These are phyloP conservation scores for Cyaniris semiargus DNA, from an alignment of 2,888 invertebrate genomes.

Conservation along the genomic window DNA sequence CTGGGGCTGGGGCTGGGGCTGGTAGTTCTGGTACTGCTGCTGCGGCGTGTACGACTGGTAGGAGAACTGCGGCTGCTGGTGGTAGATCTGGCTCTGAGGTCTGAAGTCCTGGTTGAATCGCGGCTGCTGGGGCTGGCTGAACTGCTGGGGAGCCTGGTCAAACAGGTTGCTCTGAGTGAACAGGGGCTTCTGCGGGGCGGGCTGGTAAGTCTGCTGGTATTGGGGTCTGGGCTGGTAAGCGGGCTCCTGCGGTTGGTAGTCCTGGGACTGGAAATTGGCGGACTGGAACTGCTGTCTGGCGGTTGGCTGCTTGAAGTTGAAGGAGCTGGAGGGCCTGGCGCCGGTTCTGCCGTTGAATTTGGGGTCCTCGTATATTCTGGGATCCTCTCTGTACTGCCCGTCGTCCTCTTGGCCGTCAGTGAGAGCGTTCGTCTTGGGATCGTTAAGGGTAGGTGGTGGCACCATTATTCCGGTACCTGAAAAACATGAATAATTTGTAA, in stretches of 20 bases:
- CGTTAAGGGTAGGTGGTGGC: constrained; percentile 87
- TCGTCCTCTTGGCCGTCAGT: constrained; percentile 88
- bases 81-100: constrained; percentile 68
- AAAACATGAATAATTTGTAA: constrained; percentile 41
- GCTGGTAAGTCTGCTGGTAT: constrained; percentile 44
- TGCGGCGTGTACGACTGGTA: constrained; percentile 66
- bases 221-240: constrained; percentile 44
- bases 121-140: constrained; percentile 51
- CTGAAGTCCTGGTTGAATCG: constrained; percentile 56
- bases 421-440: constrained; percentile 68
- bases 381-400: constrained; percentile 92
- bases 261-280: constrained; percentile 43
- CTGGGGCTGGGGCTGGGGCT: constrained; percentile 53
- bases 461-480: constrained; percentile 86
- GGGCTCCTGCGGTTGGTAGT: constrained; percentile 43
- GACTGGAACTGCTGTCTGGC: constrained; percentile 43
- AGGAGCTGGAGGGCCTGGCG: constrained; percentile 49
- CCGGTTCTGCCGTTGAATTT: constrained; percentile 74
- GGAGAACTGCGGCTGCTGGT: constrained; percentile 69
- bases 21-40: constrained; percentile 54
- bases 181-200: constrained; percentile 49
- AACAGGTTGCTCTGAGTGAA: constrained; percentile 54
- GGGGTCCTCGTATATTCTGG: constrained; percentile 87
- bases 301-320: constrained; percentile 54
- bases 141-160: constrained; percentile 23